phyloP scores from a whole-genome alignment of 2,113 vertebrate genomes.

The Thryonomys swinderianus region DNA sequence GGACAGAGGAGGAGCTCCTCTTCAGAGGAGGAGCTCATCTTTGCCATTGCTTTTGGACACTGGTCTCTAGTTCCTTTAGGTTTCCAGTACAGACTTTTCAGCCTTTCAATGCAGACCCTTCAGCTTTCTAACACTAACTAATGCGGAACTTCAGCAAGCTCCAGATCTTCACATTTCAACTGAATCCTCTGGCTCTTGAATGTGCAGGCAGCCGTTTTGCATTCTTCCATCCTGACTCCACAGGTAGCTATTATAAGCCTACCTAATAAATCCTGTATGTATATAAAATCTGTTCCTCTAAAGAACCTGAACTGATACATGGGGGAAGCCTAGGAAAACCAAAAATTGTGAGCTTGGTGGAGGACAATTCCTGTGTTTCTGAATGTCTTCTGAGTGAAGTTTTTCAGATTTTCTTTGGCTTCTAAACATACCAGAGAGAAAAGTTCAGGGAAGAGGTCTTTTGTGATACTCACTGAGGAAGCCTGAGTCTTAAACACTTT shows the following conservation, averaged over 20 bases:
- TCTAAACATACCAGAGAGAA: not conserved
- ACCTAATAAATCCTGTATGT: not conserved
- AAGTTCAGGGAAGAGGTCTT: not conserved
- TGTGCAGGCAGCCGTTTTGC: not conserved
- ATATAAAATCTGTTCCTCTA: not conserved
- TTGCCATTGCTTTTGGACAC: not conserved
- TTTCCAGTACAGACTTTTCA: not conserved
- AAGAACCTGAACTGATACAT: not conserved
- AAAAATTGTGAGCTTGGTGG: not conserved
- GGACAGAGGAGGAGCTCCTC: not conserved
- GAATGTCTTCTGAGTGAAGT: not conserved
- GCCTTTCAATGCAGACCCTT: not conserved
- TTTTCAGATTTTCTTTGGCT: not conserved
- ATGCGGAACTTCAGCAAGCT: not conserved
- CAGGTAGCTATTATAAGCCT: not conserved
- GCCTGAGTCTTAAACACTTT: not conserved
- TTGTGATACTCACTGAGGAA: not conserved
- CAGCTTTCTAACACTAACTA: not conserved
- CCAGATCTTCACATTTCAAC: not conserved
- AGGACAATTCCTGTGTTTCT: not conserved
- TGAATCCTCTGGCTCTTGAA: not conserved
- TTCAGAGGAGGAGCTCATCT: not conserved
- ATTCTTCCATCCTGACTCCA: not conserved
- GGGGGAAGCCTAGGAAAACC: not conserved
- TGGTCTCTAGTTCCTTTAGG: not conserved